Evolutionary conservation across 2,888 invertebrate species (phyloP).

Genomic region (Drosophila affinis): DNA sequence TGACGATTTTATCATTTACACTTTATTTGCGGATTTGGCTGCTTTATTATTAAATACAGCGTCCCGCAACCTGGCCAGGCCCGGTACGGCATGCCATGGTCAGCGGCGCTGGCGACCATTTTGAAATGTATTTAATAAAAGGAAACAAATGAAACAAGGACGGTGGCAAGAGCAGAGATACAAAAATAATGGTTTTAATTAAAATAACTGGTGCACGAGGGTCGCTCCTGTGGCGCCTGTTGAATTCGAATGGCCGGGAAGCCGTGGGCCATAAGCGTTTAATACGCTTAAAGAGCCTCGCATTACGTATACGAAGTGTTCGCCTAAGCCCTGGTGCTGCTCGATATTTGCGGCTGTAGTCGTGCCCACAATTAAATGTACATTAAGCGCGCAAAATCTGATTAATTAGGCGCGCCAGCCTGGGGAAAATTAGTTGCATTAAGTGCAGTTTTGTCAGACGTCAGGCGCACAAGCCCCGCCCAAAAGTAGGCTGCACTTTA

Average conservation of each 20-base stretch:
- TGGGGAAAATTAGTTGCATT: slow-evolving; percentile 35
- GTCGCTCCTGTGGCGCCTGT: slow-evolving; percentile 16
- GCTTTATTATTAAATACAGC: slow-evolving; percentile 58
- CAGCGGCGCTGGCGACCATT: slow-evolving; percentile 37
- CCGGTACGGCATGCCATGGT: slow-evolving; percentile 12
- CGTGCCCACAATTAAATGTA: slow-evolving; percentile 39
- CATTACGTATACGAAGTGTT: slow-evolving; percentile 51
- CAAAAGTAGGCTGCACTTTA: slow-evolving; percentile 20
- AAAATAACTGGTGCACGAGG: slow-evolving; percentile 45
- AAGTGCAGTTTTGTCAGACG: slow-evolving; percentile 8
- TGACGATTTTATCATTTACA: slow-evolving; percentile 44
- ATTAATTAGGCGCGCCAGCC: slow-evolving; percentile 48
- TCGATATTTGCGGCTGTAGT: background rate
- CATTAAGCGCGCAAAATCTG: slow-evolving; percentile 40
- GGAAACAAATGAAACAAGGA: slow-evolving; percentile 29
- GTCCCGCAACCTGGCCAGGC: slow-evolving; percentile 22
- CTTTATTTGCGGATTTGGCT: slow-evolving; percentile 64
- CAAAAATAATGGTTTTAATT: slow-evolving; percentile 47
- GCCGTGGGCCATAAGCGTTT: slow-evolving; percentile 25
- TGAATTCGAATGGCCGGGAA: slow-evolving; percentile 12
- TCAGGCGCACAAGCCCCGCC: background rate
- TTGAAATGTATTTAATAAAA: slow-evolving; percentile 42
- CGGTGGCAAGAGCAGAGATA: slow-evolving; percentile 32
- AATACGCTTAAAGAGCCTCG: slow-evolving; percentile 40
- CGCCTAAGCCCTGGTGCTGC: slow-evolving; percentile 11